Evolutionary conservation across 2,113 vertebrate species (phyloP), one percentile per base, ranked within the genome.

Genomic region (Mustela lutreola): DNA sequence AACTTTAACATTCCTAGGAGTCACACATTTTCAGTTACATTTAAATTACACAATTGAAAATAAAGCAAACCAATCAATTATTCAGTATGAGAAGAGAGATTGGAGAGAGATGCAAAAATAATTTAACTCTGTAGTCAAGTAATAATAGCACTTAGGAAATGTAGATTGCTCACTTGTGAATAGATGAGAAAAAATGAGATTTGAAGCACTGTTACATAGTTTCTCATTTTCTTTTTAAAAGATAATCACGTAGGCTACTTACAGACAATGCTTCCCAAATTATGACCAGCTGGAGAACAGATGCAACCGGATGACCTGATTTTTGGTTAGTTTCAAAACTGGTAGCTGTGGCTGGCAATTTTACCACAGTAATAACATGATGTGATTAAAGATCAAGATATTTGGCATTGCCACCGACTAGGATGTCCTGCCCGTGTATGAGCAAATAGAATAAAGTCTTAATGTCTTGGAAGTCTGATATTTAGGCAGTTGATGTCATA

Each of bases 201-300:
- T 70, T 86, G 89, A 85, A 96, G 50, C 91, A 89, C 60, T 33
- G 22, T 33, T 65, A 76, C 7, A 19, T 15, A 82, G 12, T 92
- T 65, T 76, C 19, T 18, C 11, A 36, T 91, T 78, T 80, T 95
- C 50, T 89, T n/a, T 96, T 95, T 81, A 48, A 42, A 97, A 92
- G 22, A 58, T 45, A 71, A 83, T 58, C 21, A 60, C 31, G 65
- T 33, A 65, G 28, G 18, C 78, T 96, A 56, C 71, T 78, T 89
- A 19, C 26, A 88, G 42, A 85, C 36, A 71, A 42, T 89, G n/a
- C 22, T 70, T 76, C 33, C 48, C 50, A 71, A 79, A 21, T 88
- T 15, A 70, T 60, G 18, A n/a, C 10, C 50, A 6, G 16, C 28
- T 67, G 18, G 56, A 76, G 82, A 96, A 81, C 11, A 94, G 48